Evolutionary conservation across 2,888 invertebrate species (phyloP).

Genomic region (Sthenelais limicola): DNA sequence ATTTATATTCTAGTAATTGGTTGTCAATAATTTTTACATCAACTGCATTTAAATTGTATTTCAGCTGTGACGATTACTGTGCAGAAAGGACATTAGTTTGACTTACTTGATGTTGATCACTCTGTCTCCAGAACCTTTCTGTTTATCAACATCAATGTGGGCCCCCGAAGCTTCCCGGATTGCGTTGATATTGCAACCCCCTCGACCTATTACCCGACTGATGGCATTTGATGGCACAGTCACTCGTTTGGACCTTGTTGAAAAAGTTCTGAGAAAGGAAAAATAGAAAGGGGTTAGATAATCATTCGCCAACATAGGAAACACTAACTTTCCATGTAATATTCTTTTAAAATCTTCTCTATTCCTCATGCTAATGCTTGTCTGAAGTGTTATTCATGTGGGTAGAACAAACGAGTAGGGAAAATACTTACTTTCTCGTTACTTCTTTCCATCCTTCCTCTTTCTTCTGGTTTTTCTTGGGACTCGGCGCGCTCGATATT

Average conservation of each 20-base stretch:
- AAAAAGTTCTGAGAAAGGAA: slow-evolving; percentile 27
- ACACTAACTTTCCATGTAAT: too few relatives aligned
- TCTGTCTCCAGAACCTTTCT: slow-evolving; percentile 76
- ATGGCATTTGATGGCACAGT: slow-evolving; percentile 95
- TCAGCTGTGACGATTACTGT: too few relatives aligned
- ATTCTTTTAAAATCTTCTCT: too few relatives aligned
- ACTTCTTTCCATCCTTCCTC: slow-evolving; percentile 98
- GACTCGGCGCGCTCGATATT: slow-evolving; percentile 55
- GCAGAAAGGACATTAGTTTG: too few relatives aligned
- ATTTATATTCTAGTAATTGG: too few relatives aligned
- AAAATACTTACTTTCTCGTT: slow-evolving; percentile 84
- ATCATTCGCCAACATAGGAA: too few relatives aligned
- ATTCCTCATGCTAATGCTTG: too few relatives aligned
- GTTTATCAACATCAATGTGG: slow-evolving; percentile 98
- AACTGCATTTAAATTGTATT: not conserved
- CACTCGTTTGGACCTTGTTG: slow-evolving; percentile 82
- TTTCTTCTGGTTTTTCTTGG: slow-evolving; percentile 72
- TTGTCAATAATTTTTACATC: not conserved
- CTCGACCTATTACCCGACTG: slow-evolving; percentile 96
- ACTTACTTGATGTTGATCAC: slow-evolving; percentile 92
- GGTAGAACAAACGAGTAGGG: too few relatives aligned
- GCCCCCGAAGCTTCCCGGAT: slow-evolving; percentile 97
- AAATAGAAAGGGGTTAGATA: too few relatives aligned
- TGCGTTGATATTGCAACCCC: slow-evolving; percentile 97
- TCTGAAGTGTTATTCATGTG: too few relatives aligned